Evolutionary conservation across 2,797 vertebrate genomes (phyloP).

Genomic region (Aeoliscus strigatus): DNA sequence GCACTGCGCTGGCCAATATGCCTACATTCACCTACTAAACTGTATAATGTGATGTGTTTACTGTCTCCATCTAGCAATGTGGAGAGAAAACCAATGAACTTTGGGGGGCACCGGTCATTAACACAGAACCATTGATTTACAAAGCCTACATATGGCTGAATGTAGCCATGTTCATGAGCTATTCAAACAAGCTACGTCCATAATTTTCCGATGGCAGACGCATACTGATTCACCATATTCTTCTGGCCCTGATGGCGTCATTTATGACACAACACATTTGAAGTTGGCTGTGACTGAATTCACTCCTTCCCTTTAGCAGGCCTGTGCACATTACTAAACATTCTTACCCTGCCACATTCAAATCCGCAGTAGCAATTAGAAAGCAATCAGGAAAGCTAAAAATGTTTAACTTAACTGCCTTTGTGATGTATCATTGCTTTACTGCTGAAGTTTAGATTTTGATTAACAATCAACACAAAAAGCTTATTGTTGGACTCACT

Average conservation of each 20-base stretch:
- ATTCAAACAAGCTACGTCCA: conserved; percentile 44
- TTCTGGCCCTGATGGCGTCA: conserved; percentile 30
- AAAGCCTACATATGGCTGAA: conserved; percentile 31
- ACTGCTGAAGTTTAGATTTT: too few relatives aligned
- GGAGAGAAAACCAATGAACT: conserved; percentile 52
- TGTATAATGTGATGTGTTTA: conserved; percentile 62
- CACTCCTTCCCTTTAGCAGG: conserved; percentile 19
- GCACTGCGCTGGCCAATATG: conserved; percentile 48
- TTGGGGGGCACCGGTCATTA: conserved; percentile 59
- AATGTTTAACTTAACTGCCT: too few relatives aligned
- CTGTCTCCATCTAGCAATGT: conserved; percentile 55
- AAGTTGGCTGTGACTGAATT: conserved; percentile 35
- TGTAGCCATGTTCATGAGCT: conserved; percentile 47
- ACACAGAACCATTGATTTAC: conserved; percentile 47
- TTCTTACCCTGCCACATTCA: conserved; percentile 3
- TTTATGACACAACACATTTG: conserved; percentile 40
- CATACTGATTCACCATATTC: conserved; percentile 25
- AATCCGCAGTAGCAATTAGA: conserved; percentile 4
- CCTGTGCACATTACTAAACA: conserved; percentile 16
- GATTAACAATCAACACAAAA: conserved; percentile 10
- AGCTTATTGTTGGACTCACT: conserved; percentile 76
- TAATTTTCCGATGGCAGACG: conserved; percentile 40
- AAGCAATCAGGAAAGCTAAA: conserved; percentile 7
- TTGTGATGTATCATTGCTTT: conserved; percentile 16
- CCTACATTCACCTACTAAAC: conserved; percentile 24